Evolutionary conservation across 2,113 vertebrate genomes (phyloP).

Genomic region (Murina feae): DNA sequence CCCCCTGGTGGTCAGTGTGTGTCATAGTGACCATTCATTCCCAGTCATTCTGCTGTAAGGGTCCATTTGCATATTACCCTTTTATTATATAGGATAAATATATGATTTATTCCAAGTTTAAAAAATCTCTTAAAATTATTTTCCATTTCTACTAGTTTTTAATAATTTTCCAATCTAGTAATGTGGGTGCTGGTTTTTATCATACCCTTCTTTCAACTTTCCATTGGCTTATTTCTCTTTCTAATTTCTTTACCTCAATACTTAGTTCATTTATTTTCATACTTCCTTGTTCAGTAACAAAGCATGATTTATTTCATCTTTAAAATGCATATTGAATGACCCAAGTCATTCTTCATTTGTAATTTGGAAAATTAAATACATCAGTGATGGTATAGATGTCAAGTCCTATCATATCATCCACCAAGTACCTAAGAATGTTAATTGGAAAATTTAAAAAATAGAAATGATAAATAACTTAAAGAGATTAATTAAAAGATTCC

Average conservation of each 20-base stretch:
- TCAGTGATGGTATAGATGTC: background rate
- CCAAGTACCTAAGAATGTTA: background rate
- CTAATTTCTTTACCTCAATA: background rate
- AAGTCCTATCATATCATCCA: background rate
- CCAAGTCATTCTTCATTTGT: slow-evolving; percentile 5
- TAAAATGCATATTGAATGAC: slow-evolving; percentile 13
- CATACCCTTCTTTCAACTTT: background rate
- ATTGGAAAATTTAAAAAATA: background rate
- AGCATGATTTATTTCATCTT: slow-evolving; percentile 10
- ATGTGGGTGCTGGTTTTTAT: background rate
- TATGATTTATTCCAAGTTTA: background rate
- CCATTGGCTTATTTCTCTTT: background rate
- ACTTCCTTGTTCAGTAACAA: slow-evolving; percentile 19
- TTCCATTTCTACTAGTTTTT: background rate
- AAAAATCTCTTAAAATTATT: background rate
- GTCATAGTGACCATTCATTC: no score
- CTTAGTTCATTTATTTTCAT: slow-evolving; percentile 15
- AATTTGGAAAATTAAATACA: background rate
- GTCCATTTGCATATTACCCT: no score
- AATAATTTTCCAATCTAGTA: background rate
- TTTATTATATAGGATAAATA: no score
- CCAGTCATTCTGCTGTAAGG: no score
- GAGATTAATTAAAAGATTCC: background rate
- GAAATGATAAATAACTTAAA: no score
- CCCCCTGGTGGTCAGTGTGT: no score